phyloP scores from a whole-genome alignment of 2,888 invertebrate species.

The Drosophila melanosoma region DNA sequence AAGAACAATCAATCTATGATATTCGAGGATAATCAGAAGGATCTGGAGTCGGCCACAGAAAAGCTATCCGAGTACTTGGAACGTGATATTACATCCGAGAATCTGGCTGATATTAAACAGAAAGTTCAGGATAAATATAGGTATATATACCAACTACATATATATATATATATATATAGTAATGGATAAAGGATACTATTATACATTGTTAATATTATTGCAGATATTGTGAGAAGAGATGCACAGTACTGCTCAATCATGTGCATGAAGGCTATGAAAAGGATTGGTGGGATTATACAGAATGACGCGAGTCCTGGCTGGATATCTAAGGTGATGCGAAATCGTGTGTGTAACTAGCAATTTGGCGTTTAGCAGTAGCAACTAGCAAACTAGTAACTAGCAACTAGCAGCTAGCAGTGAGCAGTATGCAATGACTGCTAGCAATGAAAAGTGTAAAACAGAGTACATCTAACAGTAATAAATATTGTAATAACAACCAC shows the following conservation, averaged over 20 bases:
- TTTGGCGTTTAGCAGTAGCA: conserved; percentile 49
- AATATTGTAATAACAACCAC: conserved; percentile 14
- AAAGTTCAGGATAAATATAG: conserved; percentile 99
- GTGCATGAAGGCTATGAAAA: conserved; percentile 99
- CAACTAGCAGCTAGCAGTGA: conserved; percentile 32
- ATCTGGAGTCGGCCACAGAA: conserved; percentile 98
- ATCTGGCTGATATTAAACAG: conserved; percentile 98
- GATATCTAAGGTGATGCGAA: conserved; percentile 67
- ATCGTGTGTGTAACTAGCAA: conserved; percentile 56
- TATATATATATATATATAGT: not conserved
- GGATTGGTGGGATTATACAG: conserved; percentile 98
- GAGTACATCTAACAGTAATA: conserved; percentile 9
- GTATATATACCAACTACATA: conserved; percentile 84
- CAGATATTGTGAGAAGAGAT: conserved; percentile 99
- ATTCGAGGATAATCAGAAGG: conserved; percentile 99
- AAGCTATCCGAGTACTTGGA: conserved; percentile 98
- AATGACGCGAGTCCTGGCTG: conserved; percentile 86
- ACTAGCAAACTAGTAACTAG: conserved; percentile 30
- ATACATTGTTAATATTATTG: conserved; percentile 1
- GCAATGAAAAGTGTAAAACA: conserved; percentile 27
- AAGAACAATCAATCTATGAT: conserved; percentile 99
- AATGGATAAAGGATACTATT: not conserved
- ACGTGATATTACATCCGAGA: conserved; percentile 98
- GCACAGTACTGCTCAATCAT: conserved; percentile 97
- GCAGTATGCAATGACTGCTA: conserved; percentile 20